Evolutionary conservation across 1,140 invertebrate species (phyloP).

Genomic region (Zaprionus vittiger): DNA sequence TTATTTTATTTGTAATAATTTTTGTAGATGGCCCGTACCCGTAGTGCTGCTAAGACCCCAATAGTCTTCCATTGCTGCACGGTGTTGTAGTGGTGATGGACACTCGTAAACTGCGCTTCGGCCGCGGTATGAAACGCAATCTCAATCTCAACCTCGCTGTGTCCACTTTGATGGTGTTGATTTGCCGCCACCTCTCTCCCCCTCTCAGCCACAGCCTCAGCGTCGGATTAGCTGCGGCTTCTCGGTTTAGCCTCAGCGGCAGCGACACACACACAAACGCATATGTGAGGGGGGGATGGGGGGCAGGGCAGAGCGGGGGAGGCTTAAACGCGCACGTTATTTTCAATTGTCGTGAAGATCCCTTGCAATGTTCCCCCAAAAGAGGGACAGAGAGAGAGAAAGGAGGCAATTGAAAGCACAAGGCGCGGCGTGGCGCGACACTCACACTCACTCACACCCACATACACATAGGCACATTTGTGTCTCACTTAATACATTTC

Average conservation of each 20-base stretch:
- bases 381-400: background rate
- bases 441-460: slow-evolving; percentile 45
- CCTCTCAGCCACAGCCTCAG: slow-evolving; percentile 15
- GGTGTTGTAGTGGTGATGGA: slow-evolving; percentile 82
- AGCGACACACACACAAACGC: slow-evolving; percentile 8
- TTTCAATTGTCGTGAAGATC: slow-evolving; percentile 59
- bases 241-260: slow-evolving; percentile 27
- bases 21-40: slow-evolving; percentile 61
- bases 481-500: slow-evolving; percentile 48
- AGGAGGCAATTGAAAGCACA: slow-evolving; percentile 58
- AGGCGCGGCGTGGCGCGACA: slow-evolving; percentile 56
- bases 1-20: slow-evolving; percentile 6
- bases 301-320: background rate
- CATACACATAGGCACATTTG: slow-evolving; percentile 3
- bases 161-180: slow-evolving; percentile 79
- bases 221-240: slow-evolving; percentile 16
- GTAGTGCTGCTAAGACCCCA: slow-evolving; percentile 84
- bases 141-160: slow-evolving; percentile 74
- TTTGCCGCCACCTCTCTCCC: slow-evolving; percentile 33
- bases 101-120: slow-evolving; percentile 82
- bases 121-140: slow-evolving; percentile 76
- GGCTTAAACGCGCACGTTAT: slow-evolving; percentile 36
- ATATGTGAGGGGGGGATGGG: background rate
- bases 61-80: slow-evolving; percentile 84
- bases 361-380: slow-evolving; percentile 20